These are phyloP conservation scores for Polyodon spathula DNA, from an alignment of 2,113 vertebrate species.

Conservation along the genomic window DNA sequence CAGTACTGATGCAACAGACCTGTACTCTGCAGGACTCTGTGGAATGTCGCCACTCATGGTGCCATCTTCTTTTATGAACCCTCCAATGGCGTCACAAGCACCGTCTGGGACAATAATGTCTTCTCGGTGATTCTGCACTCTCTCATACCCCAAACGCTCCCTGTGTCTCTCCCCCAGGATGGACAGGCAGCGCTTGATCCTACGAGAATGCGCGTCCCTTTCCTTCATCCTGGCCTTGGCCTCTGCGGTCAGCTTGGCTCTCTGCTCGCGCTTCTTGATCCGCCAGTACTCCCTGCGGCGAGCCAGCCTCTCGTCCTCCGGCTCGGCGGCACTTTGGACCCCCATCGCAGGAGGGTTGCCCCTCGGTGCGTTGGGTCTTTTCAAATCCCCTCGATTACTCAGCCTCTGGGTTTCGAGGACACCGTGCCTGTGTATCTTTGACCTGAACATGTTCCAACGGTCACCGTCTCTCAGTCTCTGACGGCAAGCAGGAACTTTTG, in stretches of 20 bases:
- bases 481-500: constrained; percentile 7
- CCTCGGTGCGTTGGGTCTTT: not conserved
- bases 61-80: constrained; percentile 58
- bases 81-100: constrained; percentile 41
- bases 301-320: constrained; percentile 47
- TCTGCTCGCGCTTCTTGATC: constrained; percentile 7
- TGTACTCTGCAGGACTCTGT: constrained; percentile 14
- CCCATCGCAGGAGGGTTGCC: constrained; percentile 10
- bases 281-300: constrained; percentile 8
- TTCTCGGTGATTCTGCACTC: constrained; percentile 22
- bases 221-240: constrained; percentile 48
- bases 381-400: constrained; percentile 28
- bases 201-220: constrained; percentile 42
- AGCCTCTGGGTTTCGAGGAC: constrained; percentile 38
- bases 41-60: constrained; percentile 44
- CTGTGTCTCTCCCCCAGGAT: constrained; percentile 48
- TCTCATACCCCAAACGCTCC: constrained; percentile 20
- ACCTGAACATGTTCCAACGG: constrained; percentile 22
- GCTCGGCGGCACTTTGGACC: constrained; percentile 17
- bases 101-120: not conserved
- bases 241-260: constrained; percentile 47
- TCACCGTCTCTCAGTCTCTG: not conserved
- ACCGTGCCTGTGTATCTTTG: constrained; percentile 36
- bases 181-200: constrained; percentile 44
- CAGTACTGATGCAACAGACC: constrained; percentile 1